phyloP scores from a whole-genome alignment of 2,888 invertebrate genomes.

The Thumatha senex region DNA sequence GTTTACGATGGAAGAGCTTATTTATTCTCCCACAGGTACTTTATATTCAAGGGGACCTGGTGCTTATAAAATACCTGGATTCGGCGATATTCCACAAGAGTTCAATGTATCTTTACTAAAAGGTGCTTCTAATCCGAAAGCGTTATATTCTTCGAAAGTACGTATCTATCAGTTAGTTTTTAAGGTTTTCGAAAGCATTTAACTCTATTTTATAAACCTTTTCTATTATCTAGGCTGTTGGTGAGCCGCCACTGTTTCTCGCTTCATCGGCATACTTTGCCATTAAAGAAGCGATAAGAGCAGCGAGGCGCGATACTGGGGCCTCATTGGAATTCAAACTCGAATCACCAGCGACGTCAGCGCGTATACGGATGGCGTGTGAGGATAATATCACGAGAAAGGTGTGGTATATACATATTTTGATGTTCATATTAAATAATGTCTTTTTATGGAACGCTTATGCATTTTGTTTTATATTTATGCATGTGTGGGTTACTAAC shows the following conservation, averaged over 20 bases:
- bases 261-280: constrained; percentile 95
- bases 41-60: constrained; percentile 95
- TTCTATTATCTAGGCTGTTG: constrained; percentile 89
- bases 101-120: constrained; percentile 96
- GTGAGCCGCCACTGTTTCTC: constrained; percentile 97
- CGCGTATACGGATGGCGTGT: constrained; percentile 95
- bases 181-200: neutral
- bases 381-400: constrained; percentile 91
- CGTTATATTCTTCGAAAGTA: constrained; percentile 98
- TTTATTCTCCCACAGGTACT: constrained; percentile 92
- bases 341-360: constrained; percentile 94
- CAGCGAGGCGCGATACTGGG: constrained; percentile 89
- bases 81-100: constrained; percentile 94
- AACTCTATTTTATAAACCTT: neutral
- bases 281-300: constrained; percentile 92
- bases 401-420: constrained; percentile 84
- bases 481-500: too few relatives aligned
- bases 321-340: constrained; percentile 84
- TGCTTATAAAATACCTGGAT: constrained; percentile 96
- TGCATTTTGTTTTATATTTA: too few relatives aligned
- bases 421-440: neutral
- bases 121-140: constrained; percentile 94
- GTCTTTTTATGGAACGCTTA: too few relatives aligned
- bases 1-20: constrained; percentile 94
- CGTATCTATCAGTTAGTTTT: neutral